A percentile compares a stretch with the other conserved stretches of the same genome.
Evolutionary conservation across 2,888 invertebrate genomes (phyloP).

Genomic region (Chrysolina haemoptera): DNA sequence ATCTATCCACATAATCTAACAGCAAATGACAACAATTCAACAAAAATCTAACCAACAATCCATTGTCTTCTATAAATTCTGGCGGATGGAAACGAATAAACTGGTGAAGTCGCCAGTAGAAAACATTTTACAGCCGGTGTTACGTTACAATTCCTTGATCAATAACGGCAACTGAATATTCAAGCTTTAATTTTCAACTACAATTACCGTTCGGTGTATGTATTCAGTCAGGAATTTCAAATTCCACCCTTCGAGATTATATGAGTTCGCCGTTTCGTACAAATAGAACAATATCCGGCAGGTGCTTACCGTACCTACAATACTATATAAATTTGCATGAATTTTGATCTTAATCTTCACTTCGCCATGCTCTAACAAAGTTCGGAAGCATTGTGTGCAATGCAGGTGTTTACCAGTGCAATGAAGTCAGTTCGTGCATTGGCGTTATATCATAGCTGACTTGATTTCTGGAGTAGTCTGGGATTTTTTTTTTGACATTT

Average conservation of each 20-base stretch:
- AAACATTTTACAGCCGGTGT: no score
- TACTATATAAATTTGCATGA: neutral
- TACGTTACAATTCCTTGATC: no score
- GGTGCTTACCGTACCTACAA: neutral
- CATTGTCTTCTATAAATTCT: no score
- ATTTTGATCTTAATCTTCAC: neutral
- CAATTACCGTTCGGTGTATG: neutral
- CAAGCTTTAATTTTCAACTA: no score
- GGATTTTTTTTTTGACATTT: no score
- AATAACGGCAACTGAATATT: no score
- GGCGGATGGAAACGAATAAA: neutral
- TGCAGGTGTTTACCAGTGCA: neutral
- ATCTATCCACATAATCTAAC: no score
- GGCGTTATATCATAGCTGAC: neutral
- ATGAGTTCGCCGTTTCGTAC: neutral
- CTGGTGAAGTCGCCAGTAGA: neutral
- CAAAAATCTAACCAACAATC: no score
- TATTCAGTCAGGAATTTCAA: neutral
- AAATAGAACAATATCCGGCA: slow-evolving; percentile 2
- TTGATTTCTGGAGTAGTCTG: neutral
- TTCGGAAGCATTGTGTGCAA: neutral
- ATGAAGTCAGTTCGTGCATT: neutral
- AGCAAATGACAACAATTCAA: no score
- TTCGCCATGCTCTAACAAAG: neutral
- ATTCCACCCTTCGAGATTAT: neutral